Evolutionary conservation across 1,140 invertebrate genomes (phyloP).

Genomic region (Drosophila santomea): DNA sequence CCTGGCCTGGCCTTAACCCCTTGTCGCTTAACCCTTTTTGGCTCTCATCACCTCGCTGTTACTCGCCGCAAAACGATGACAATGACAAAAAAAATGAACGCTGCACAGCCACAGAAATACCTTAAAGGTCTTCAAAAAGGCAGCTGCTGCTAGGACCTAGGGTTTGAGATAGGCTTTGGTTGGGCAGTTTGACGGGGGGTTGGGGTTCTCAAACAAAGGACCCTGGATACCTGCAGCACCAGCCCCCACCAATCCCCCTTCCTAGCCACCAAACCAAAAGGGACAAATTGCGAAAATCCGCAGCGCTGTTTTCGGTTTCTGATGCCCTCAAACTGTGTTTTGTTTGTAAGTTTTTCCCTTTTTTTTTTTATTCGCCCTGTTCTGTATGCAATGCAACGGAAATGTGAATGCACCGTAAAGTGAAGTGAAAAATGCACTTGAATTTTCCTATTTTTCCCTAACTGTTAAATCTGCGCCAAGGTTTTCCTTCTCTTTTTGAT

Average conservation of each 20-base stretch:
- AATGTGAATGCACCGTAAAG: conserved; percentile 83
- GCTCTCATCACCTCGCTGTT: conserved; percentile 2
- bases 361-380: conserved; percentile 10
- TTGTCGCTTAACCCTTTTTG: conserved; percentile 9
- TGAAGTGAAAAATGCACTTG: conserved; percentile 82
- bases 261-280: neutral
- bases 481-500: conserved; percentile 11
- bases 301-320: conserved; percentile 48
- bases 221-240: neutral
- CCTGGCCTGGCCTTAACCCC: neutral
- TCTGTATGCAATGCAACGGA: conserved; percentile 74
- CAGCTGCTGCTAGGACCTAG: neutral
- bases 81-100: conserved; percentile 66
- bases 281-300: conserved; percentile 68
- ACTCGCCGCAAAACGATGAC: conserved; percentile 59
- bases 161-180: conserved; percentile 12
- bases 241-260: neutral
- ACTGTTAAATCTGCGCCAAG: conserved; percentile 65
- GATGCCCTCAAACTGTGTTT: conserved; percentile 45
- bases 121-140: conserved; percentile 56
- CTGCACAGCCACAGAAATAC: conserved; percentile 66
- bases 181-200: neutral
- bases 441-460: conserved; percentile 76
- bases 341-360: conserved; percentile 27
- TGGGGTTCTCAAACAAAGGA: conserved; percentile 36